These are phyloP conservation scores for Lycophotia porphyrea DNA, from an alignment of 2,888 invertebrate genomes.

Conservation along the genomic window DNA sequence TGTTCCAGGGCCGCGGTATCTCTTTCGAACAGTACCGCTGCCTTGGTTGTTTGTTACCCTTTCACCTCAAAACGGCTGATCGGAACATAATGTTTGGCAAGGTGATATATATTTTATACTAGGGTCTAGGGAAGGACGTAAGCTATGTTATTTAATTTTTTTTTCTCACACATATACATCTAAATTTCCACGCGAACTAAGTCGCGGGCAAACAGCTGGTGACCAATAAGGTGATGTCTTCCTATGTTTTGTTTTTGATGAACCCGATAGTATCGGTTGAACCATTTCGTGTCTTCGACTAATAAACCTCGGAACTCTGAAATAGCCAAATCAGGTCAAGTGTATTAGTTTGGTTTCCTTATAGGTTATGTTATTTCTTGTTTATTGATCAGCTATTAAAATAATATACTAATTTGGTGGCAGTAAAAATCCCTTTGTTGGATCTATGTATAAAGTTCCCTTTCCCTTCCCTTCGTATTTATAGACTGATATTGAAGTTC, in stretches of 20 bases:
- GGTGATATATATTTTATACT: too few species aligned
- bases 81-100: too few species aligned
- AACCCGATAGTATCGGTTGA: not conserved
- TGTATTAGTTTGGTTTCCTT: conserved; percentile 32
- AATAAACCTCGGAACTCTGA: conserved; percentile 24
- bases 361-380: conserved; percentile 24
- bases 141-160: too few species aligned
- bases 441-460: not conserved
- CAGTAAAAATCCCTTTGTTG: conserved; percentile 24
- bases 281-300: conserved; percentile 5
- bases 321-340: conserved; percentile 40
- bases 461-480: not conserved
- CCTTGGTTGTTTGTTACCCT: too few species aligned
- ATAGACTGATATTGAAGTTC: conserved; percentile 1
- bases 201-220: not conserved
- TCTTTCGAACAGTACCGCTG: too few species aligned
- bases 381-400: conserved; percentile 40
- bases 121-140: too few species aligned
- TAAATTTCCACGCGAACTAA: too few species aligned
- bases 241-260: not conserved
- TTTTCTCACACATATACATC: too few species aligned
- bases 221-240: not conserved
- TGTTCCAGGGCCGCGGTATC: too few species aligned
- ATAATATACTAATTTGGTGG: conserved; percentile 22
- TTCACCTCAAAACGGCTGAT: too few species aligned